Evolutionary conservation across 64 coral and sea anemone genomes (phyloP), one percentile per base, ranked within the genome.

Genomic region (Stichodactyla helianthus): DNA sequence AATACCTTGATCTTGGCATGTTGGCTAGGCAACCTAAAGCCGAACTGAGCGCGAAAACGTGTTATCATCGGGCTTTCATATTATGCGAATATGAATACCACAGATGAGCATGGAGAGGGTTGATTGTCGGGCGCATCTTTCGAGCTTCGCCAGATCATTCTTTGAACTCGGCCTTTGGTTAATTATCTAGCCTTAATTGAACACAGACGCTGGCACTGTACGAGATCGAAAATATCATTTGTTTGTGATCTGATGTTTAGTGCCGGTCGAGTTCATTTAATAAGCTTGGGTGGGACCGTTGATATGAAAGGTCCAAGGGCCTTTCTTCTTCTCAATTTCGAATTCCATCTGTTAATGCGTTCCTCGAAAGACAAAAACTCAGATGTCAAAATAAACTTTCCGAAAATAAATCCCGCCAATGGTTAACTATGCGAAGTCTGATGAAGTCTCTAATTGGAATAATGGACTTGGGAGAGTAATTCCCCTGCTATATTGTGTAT

Each of bases 121-220:
- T 44, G 35, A 44, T 44, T 11, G 68, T 74, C 68, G 68, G 68
- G 68, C 27, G 68, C 25, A 74, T 8, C 68, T 74, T 74, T 27
- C 68, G 7, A 35, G 31, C 68, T 74, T 74, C 11, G 68, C 68
- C 27, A 74, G 68, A 74, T 74, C n/a, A 31, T 74, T 74, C 68
- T 58, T 58, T 58, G 23, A 12, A 31, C 68, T 23, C 68, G 31
- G 25, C 68, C 4, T 23, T 74, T 35, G 68, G 68, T 23, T 74
- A 74, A 74, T 74, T 74, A 74, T 31, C 68, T 13, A 26, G 68
- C 68, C 68, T 13, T 74, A 74, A 74, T 74, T 74, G 68, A 12
- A 12, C 23, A 74, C 68, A 74, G 68, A 74, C 27, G 68, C 26
- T 27, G 22, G 25, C 68, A 26, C 68, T 74, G 25, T 74, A 31